Conservation (phyloP, 1,140 invertebrate species). For the Dendroctonus ponderosae region DNA sequence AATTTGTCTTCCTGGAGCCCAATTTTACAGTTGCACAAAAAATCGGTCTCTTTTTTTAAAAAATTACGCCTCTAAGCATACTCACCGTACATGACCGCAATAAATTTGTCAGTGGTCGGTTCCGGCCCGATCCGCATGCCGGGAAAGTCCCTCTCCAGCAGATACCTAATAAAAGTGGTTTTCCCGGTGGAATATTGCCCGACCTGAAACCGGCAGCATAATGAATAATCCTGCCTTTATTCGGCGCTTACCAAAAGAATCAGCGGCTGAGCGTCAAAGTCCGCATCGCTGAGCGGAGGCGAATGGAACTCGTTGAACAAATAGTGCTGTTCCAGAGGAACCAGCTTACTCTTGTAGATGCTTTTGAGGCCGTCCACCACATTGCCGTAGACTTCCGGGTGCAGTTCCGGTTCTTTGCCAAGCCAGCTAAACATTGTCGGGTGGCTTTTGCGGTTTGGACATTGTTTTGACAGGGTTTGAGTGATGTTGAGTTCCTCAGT, state of each 20-base stretch:
- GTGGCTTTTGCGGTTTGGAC: too few species aligned
- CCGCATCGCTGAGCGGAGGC: conserved; percentile 67
- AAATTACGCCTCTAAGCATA: conserved; percentile 36
- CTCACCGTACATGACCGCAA: conserved; percentile 67
- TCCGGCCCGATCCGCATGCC: conserved; percentile 65
- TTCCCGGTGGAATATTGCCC: conserved; percentile 78
- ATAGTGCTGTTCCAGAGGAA: conserved; percentile 69
- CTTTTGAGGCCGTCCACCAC: conserved; percentile 59
- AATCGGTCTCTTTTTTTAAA: too few species aligned
- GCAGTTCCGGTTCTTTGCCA: conserved; percentile 50
- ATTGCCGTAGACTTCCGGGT: conserved; percentile 55
- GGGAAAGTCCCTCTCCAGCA: conserved; percentile 65
- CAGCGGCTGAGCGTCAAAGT: conserved; percentile 76
- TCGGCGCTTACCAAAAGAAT: conserved; percentile 57
- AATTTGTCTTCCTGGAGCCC: too few species aligned
- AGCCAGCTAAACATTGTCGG: conserved; percentile 55
- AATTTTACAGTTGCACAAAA: too few species aligned
- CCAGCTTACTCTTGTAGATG: conserved; percentile 64
- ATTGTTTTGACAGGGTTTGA: too few species aligned
- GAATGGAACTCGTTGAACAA: conserved; percentile 76
- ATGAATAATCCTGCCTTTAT: not conserved
- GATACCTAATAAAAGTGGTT: conserved; percentile 71
- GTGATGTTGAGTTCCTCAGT: too few species aligned
- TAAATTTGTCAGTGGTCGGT: conserved; percentile 71
- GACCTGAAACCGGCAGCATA: conserved; percentile 68